These are phyloP conservation scores for Xerus rutilus DNA, from an alignment of 2,797 vertebrate genomes.

Conservation along the genomic window DNA sequence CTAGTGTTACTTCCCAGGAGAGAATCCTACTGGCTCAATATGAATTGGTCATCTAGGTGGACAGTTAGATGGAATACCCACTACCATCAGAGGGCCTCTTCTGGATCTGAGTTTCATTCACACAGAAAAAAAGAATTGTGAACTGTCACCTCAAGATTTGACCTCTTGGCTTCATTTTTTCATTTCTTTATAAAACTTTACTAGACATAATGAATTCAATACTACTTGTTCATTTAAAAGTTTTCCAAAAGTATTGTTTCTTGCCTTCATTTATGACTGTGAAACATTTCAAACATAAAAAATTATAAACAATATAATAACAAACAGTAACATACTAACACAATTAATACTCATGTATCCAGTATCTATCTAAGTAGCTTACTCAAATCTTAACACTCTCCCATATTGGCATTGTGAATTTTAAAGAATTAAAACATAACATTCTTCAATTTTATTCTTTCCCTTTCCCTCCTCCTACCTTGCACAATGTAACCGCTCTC, in stretches of 20 bases:
- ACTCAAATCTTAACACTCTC: background rate
- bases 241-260: background rate
- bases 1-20: background rate
- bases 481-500: background rate
- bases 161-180: background rate
- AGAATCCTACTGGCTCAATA: background rate
- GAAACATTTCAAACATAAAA: slow-evolving; percentile 37
- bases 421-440: slow-evolving; percentile 6
- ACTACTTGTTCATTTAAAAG: background rate
- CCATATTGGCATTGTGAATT: background rate
- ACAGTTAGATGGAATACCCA: background rate
- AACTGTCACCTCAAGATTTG: background rate
- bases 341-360: background rate
- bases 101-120: background rate
- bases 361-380: background rate
- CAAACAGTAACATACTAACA: background rate
- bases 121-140: background rate
- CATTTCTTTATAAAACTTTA: slow-evolving; percentile 25
- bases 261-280: background rate
- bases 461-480: background rate
- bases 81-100: background rate
- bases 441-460: background rate
- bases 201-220: background rate
- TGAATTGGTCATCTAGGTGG: background rate
- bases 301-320: background rate